phyloP scores from a whole-genome alignment of 1,140 invertebrate genomes.

The Ectropis grisescens region DNA sequence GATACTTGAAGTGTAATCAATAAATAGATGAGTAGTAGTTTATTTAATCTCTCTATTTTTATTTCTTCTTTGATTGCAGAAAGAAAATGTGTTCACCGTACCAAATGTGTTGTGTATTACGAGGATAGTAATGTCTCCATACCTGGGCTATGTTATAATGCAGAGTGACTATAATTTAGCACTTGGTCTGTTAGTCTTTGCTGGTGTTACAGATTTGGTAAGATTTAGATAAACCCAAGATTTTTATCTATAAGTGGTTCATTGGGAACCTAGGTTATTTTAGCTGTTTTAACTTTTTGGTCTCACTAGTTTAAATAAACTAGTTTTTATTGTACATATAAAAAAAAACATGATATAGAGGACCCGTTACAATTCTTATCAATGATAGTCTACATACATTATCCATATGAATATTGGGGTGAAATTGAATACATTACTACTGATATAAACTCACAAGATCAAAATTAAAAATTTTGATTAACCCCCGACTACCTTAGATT shows the following conservation, averaged over 20 bases:
- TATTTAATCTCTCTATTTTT: too few relatives aligned
- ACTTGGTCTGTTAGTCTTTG: conserved; percentile 80
- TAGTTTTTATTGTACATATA: too few relatives aligned
- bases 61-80: conserved; percentile 63
- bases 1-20: too few relatives aligned
- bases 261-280: too few relatives aligned
- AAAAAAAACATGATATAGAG: not conserved
- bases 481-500: too few relatives aligned
- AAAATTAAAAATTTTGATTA: too few relatives aligned
- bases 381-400: not conserved
- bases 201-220: conserved; percentile 90
- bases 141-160: conserved; percentile 87
- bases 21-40: too few relatives aligned
- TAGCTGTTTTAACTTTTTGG: too few relatives aligned
- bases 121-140: conserved; percentile 87
- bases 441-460: too few relatives aligned
- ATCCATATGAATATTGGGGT: conserved; percentile 8
- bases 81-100: conserved; percentile 93
- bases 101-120: conserved; percentile 91
- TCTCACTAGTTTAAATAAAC: too few relatives aligned
- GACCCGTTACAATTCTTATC: conserved; percentile 1
- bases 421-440: too few relatives aligned
- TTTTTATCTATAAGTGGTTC: too few relatives aligned
- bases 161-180: conserved; percentile 82
- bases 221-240: conserved; percentile 18